These are phyloP conservation scores for Anoplopoma fimbria DNA, from an alignment of 2,113 vertebrate genomes.

Conservation along the genomic window DNA sequence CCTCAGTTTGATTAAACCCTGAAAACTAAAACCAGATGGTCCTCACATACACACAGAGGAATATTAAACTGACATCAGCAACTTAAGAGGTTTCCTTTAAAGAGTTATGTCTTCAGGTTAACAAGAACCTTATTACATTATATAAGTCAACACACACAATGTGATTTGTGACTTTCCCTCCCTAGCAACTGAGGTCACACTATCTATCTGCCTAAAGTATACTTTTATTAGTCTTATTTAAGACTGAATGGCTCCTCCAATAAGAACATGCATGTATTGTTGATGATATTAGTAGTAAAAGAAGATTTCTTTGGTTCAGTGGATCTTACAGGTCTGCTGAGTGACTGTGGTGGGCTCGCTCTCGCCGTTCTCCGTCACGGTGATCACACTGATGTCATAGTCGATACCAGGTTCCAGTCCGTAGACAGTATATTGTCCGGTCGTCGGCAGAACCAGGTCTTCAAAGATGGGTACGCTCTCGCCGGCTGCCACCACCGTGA, in stretches of 20 bases:
- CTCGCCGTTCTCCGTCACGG: slow-evolving; percentile 94
- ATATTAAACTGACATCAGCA: slow-evolving; percentile 52
- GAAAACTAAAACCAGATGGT: slow-evolving; percentile 67
- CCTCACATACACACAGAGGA: not conserved
- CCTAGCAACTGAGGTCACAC: not conserved
- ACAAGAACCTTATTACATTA: slow-evolving; percentile 30
- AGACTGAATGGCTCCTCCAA: not conserved
- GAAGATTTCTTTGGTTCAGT: not conserved
- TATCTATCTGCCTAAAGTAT: not conserved
- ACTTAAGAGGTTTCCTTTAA: slow-evolving; percentile 41
- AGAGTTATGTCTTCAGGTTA: not conserved
- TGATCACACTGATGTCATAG: slow-evolving; percentile 97
- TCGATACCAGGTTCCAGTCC: slow-evolving; percentile 97
- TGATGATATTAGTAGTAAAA: not conserved
- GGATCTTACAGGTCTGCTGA: slow-evolving; percentile 94
- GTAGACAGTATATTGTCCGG: slow-evolving; percentile 93
- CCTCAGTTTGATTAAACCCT: slow-evolving; percentile 39
- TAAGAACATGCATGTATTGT: not conserved
- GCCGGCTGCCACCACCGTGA: slow-evolving; percentile 94
- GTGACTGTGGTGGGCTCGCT: slow-evolving; percentile 93
- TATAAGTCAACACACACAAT: slow-evolving; percentile 8
- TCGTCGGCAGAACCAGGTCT: slow-evolving; percentile 91
- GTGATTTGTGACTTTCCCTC: slow-evolving; percentile 1
- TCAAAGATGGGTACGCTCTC: slow-evolving; percentile 96
- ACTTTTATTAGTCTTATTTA: not conserved